A percentile compares a stretch with the other conserved stretches of the same genome.
Evolutionary conservation across 1,140 invertebrate species (phyloP).

Genomic region (Caenorhabditis brenneri): DNA sequence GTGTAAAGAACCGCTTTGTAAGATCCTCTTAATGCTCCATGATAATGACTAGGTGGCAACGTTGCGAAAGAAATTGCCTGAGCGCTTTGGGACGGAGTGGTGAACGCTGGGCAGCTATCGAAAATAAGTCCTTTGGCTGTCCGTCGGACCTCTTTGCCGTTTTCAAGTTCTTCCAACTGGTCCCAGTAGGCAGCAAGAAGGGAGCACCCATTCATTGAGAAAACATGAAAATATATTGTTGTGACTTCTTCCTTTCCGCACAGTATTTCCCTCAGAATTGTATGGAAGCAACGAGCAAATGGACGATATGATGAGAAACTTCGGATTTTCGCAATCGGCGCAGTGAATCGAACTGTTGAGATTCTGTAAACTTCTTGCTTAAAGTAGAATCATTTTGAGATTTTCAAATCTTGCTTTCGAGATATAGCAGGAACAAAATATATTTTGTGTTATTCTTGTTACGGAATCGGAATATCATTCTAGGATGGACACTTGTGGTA

Average conservation of each 20-base stretch:
- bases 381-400: too few species aligned
- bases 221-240: conserved; percentile 81
- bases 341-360: conserved; percentile 79
- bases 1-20: conserved; percentile 59
- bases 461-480: neutral
- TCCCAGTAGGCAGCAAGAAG: conserved; percentile 71
- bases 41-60: conserved; percentile 68
- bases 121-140: conserved; percentile 79
- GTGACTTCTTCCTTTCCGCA: conserved; percentile 73
- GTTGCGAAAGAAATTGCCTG: conserved; percentile 61
- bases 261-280: neutral
- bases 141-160: conserved; percentile 70
- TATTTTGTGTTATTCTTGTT: neutral
- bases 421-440: too few species aligned
- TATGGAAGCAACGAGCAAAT: conserved; percentile 22
- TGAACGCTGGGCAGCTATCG: conserved; percentile 75
- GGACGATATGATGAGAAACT: conserved; percentile 75
- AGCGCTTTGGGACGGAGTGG: conserved; percentile 59
- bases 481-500: neutral
- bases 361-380: too few species aligned
- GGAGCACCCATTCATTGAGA: conserved; percentile 79
- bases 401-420: too few species aligned
- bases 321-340: conserved; percentile 78
- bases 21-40: conserved; percentile 70
- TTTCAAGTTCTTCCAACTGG: conserved; percentile 61